Evolutionary conservation across 2,113 vertebrate species (phyloP), one percentile per base, ranked within the genome.

Genomic region (Saguinus midas): DNA sequence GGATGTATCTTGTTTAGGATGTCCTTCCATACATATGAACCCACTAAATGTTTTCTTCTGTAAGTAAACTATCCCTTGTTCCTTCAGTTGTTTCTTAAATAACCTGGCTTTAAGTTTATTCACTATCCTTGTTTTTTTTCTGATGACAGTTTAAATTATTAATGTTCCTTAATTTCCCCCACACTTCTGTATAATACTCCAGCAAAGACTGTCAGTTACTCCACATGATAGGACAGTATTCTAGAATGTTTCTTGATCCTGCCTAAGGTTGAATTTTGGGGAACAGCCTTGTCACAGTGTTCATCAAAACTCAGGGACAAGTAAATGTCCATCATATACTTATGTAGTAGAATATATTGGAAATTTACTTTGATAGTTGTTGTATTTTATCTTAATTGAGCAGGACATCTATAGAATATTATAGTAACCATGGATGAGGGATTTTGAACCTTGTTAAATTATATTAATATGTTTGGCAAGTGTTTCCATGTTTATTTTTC

Each of bases 311-410:
- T 91, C 48, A 90, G 40, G 78, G 40, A 61, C 81, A 73, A 93
- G 6, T 78, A 48, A 87, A 72, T 88, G 40, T 8, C 27, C 17
- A 80, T 82, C 3, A 50, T 95, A 3, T 76, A 87, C 48, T 89
- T 92, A 43, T 12, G 9, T 52, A 90, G 27, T 72, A 86, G 29
- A 95, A 35, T 78, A 72, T 90, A 61, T 45, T 85, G 75, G 79
- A 90, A 91, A 76, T 86, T 81, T 94, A 84, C 84, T 94, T 94
- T 23, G 79, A 80, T 84, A 94, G 29, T 68, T 84, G 5, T 86
- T 75, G 64, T 9, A 43, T 50, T 81, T 94, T 82, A 61, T 95
- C 35, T 68, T 68, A 66, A 75, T 66, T 55, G 40, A 70, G 6
- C 81, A 91, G 29, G 9, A 35, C 45, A 70, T 95, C 14, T 82